Percentiles rank a stretch among this genome's conserved stretches.
Conservation (phyloP, 2,888 invertebrate genomes). For the Ptilodon capucinus region DNA sequence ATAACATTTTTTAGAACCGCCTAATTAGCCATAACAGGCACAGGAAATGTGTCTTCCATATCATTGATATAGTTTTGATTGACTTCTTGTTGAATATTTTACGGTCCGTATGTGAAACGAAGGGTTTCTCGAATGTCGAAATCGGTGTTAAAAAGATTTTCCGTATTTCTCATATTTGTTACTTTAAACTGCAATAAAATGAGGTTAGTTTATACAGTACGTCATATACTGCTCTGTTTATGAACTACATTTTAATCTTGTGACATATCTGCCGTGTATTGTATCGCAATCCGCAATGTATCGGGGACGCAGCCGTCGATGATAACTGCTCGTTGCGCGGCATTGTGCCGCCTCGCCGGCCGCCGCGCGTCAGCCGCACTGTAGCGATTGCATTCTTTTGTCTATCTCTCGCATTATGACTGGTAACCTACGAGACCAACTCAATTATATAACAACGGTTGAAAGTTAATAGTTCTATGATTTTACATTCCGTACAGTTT, state of each 20-base stretch:
- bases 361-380: not conserved
- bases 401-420: not conserved
- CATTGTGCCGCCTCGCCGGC: not conserved
- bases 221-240: no score
- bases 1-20: no score
- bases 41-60: no score
- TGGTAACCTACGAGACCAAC: not conserved
- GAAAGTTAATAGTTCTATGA: not conserved
- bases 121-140: no score
- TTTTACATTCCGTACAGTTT: not conserved
- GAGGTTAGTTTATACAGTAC: no score
- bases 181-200: no score
- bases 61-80: no score
- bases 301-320: not conserved
- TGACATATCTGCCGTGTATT: not conserved
- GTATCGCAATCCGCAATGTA: not conserved
- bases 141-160: no score
- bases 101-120: no score
- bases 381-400: not conserved
- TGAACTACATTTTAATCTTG: not conserved
- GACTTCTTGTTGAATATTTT: no score
- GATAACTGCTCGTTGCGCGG: not conserved
- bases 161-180: no score
- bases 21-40: no score
- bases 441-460: not conserved